Conservation (phyloP, 2,113 vertebrate genomes). For the Mirounga angustirostris region DNA sequence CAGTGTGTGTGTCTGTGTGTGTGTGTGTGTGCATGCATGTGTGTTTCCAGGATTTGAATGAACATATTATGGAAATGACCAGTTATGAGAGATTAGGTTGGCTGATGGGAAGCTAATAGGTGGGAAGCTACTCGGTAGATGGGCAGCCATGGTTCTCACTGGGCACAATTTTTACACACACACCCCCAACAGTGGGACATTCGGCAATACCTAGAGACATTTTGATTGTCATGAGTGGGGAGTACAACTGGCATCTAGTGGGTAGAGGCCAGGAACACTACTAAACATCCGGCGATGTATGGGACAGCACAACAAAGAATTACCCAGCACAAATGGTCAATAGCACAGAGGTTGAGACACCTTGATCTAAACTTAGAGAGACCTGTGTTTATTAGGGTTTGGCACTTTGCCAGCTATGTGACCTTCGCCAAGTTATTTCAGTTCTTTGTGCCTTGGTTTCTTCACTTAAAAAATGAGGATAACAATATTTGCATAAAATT, state of each 20-base stretch:
- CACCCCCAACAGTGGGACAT: not conserved
- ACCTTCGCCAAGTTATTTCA: not conserved
- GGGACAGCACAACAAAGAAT: not conserved
- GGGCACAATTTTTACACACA: not conserved
- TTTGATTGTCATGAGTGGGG: not conserved
- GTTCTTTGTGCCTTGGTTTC: not conserved
- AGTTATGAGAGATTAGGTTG: not conserved
- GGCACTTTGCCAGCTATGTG: not conserved
- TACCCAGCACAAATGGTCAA: fast-evolving
- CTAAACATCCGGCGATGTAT: not conserved
- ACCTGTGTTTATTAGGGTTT: not conserved
- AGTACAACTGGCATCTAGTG: not conserved
- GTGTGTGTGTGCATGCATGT: fast-evolving
- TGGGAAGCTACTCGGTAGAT: not conserved
- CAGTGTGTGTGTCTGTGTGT: not conserved
- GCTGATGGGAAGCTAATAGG: not conserved
- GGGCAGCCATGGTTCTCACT: not conserved
- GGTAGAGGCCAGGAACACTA: not conserved
- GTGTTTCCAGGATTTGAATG: not conserved
- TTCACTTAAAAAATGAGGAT: not conserved
- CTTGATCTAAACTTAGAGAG: not conserved
- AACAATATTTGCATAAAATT: not conserved
- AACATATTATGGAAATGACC: not conserved
- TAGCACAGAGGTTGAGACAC: not conserved
- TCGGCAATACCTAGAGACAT: not conserved